Conservation (phyloP, 2,888 invertebrate species). For the Alloplasta piceator region DNA sequence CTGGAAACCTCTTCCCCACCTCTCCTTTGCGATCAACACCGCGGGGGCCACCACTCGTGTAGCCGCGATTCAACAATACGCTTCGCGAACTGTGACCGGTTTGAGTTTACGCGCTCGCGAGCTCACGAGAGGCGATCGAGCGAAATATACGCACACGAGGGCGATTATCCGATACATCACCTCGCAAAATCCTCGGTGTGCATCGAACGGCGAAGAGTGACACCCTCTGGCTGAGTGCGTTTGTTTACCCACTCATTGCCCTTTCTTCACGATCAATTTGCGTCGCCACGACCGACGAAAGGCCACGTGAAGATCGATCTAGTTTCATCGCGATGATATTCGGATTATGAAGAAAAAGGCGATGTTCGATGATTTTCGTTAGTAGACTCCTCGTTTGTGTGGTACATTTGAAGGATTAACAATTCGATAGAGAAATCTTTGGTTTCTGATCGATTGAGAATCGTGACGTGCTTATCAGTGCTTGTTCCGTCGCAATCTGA, state of each 20-base stretch:
- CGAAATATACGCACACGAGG: slow-evolving; percentile 42
- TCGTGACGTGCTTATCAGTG: too few relatives aligned
- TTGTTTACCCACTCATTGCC: neutral
- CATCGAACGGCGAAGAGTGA: slow-evolving; percentile 61
- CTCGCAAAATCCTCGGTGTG: slow-evolving; percentile 47
- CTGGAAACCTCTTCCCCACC: slow-evolving; percentile 35
- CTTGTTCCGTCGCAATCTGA: too few relatives aligned
- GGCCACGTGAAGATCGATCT: too few relatives aligned
- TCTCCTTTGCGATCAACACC: slow-evolving; percentile 7
- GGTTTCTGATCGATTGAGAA: too few relatives aligned
- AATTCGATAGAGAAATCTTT: too few relatives aligned
- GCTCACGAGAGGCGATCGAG: slow-evolving; percentile 67
- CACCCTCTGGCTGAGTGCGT: slow-evolving; percentile 13
- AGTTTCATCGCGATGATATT: too few relatives aligned
- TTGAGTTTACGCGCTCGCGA: slow-evolving; percentile 57
- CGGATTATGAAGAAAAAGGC: too few relatives aligned
- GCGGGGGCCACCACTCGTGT: slow-evolving; percentile 57
- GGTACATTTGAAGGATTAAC: too few relatives aligned
- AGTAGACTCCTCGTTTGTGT: too few relatives aligned
- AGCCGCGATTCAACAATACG: slow-evolving; percentile 61
- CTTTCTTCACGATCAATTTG: too few relatives aligned
- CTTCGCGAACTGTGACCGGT: slow-evolving; percentile 71
- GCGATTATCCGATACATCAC: slow-evolving; percentile 52
- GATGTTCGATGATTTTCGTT: too few relatives aligned
- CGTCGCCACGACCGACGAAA: too few relatives aligned